Evolutionary conservation across 1,140 invertebrate genomes (phyloP).

Genomic region (Drosophila busckii): DNA sequence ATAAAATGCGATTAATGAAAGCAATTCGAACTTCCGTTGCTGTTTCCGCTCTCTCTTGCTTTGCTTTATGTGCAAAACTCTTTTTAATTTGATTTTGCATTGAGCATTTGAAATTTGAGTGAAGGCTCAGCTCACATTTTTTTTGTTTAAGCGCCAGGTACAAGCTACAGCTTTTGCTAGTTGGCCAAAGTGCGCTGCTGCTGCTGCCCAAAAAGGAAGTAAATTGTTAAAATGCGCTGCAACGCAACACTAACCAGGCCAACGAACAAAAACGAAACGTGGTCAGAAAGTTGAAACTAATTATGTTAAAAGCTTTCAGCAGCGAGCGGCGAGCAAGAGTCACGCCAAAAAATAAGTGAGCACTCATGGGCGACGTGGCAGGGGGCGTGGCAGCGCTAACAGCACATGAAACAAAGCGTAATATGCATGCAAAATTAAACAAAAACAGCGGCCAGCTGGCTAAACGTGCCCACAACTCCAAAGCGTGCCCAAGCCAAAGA

Average conservation of each 20-base stretch:
- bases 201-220: conserved; percentile 15
- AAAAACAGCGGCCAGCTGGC: conserved; percentile 49
- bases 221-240: conserved; percentile 34
- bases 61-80: not conserved
- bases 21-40: conserved; percentile 43
- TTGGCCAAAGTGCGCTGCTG: not conserved
- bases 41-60: conserved; percentile 39
- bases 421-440: conserved; percentile 57
- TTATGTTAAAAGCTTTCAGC: conserved; percentile 75
- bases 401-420: conserved; percentile 53
- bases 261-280: conserved; percentile 73
- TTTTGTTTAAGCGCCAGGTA: not conserved
- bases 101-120: not conserved
- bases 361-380: conserved; percentile 11
- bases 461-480: conserved; percentile 8
- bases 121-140: too few species aligned
- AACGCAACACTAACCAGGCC: conserved; percentile 69
- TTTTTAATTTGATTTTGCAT: not conserved
- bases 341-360: conserved; percentile 58
- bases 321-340: too few species aligned
- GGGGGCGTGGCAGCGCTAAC: conserved; percentile 29
- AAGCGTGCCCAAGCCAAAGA: not conserved
- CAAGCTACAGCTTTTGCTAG: not conserved
- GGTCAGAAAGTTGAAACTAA: conserved; percentile 73
- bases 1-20: conserved; percentile 39